Percentiles rank a stretch among this genome's conserved stretches.
phyloP scores from a whole-genome alignment of 2,888 invertebrate species.

The Stenichneumon culpator region DNA sequence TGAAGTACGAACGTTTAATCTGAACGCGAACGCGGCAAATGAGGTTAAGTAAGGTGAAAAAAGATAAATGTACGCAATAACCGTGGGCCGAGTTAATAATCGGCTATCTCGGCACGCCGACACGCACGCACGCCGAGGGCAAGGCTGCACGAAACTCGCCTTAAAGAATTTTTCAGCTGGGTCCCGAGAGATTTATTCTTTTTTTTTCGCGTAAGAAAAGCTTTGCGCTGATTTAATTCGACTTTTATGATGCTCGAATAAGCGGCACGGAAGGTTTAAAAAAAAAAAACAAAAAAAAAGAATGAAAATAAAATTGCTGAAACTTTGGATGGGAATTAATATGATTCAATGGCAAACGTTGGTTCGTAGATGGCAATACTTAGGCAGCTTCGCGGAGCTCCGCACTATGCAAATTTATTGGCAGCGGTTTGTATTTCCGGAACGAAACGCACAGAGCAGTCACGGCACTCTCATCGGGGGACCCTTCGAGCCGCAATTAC shows the following conservation, averaged over 20 bases:
- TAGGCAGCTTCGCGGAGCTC: neutral
- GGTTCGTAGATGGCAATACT: neutral
- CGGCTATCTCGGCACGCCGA: slow-evolving; percentile 29
- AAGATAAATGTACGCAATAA: slow-evolving; percentile 28
- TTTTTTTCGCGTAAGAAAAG: neutral
- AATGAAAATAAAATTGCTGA: neutral
- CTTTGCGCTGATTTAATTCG: neutral
- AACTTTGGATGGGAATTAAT: neutral
- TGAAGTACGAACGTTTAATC: slow-evolving; percentile 14
- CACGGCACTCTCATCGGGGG: neutral
- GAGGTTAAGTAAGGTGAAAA: slow-evolving; percentile 10
- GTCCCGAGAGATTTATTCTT: slow-evolving; percentile 15
- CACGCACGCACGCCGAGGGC: slow-evolving; percentile 44
- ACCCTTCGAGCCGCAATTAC: slow-evolving; percentile 12
- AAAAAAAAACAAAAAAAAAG: neutral
- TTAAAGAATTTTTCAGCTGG: slow-evolving; percentile 14
- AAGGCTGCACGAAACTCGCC: slow-evolving; percentile 32
- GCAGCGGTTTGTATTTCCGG: slow-evolving; percentile 18
- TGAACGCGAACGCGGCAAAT: slow-evolving; percentile 10
- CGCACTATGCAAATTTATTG: slow-evolving; percentile 14
- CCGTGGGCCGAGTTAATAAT: slow-evolving; percentile 51
- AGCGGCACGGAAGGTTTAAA: neutral
- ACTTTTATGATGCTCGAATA: neutral
- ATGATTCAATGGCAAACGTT: neutral
- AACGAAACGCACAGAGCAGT: neutral